These are phyloP conservation scores for Tetragonula carbonaria DNA, from an alignment of 2,888 invertebrate species.

Conservation along the genomic window DNA sequence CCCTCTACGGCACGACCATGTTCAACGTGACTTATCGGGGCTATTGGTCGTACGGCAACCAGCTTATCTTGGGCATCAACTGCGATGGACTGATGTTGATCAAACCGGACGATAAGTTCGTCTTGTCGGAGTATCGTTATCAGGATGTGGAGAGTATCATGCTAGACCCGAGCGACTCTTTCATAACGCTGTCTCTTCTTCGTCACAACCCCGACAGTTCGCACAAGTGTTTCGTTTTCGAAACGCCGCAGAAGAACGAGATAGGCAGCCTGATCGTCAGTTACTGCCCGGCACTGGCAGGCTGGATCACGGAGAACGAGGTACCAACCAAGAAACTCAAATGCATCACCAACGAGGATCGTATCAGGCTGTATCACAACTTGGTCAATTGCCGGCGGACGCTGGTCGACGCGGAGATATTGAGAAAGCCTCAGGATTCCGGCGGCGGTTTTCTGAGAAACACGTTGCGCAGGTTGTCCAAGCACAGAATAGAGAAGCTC, in stretches of 20 bases:
- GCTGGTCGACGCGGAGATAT: conserved; percentile 92
- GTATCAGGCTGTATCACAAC: conserved; percentile 94
- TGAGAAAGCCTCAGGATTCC: conserved; percentile 93
- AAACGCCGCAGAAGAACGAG: conserved; percentile 95
- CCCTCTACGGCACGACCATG: conserved; percentile 93
- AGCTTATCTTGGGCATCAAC: conserved; percentile 92
- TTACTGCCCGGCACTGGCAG: conserved; percentile 94
- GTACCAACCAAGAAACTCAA: conserved; percentile 87
- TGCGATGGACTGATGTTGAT: conserved; percentile 96
- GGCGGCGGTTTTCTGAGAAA: conserved; percentile 95
- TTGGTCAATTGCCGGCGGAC: conserved; percentile 92
- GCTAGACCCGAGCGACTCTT: conserved; percentile 95
- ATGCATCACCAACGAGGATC: conserved; percentile 94
- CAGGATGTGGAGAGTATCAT: conserved; percentile 95
- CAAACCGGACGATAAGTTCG: conserved; percentile 95
- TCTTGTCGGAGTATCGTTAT: conserved; percentile 95
- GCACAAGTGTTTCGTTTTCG: conserved; percentile 96
- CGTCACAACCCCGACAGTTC: conserved; percentile 88
- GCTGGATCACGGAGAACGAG: conserved; percentile 92
- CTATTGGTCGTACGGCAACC: conserved; percentile 94
- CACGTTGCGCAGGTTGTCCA: conserved; percentile 93
- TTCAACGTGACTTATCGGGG: conserved; percentile 96
- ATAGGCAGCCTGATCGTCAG: conserved; percentile 96
- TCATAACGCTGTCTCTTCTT: conserved; percentile 94
- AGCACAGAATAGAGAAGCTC: conserved; percentile 92